These are phyloP conservation scores for Danionella dracula DNA, from an alignment of 2,797 vertebrate genomes.

Conservation along the genomic window DNA sequence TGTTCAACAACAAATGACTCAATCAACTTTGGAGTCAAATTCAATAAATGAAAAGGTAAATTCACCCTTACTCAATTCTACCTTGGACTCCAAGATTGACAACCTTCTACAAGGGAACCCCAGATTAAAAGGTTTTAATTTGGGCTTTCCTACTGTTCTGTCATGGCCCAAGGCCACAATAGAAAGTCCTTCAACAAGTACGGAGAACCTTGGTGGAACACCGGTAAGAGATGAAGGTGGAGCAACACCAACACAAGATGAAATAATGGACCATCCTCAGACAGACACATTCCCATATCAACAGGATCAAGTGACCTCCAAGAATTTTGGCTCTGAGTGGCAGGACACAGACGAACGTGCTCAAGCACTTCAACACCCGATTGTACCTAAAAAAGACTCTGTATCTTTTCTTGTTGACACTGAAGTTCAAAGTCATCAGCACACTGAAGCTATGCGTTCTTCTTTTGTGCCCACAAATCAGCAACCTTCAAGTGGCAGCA, in stretches of 20 bases:
- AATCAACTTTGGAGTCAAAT: constrained; percentile 57
- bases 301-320: neutral
- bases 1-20: constrained; percentile 48
- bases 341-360: constrained; percentile 6
- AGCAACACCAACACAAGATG: constrained; percentile 93
- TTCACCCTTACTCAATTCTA: constrained; percentile 57
- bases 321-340: constrained; percentile 13
- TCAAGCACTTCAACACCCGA: constrained; percentile 1
- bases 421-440: neutral
- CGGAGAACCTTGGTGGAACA: constrained; percentile 86
- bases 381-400: constrained; percentile 7
- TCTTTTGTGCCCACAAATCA: constrained; percentile 1
- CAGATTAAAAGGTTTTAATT: constrained; percentile 79
- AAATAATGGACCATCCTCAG: constrained; percentile 86
- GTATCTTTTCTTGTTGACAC: neutral
- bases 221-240: constrained; percentile 91
- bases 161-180: constrained; percentile 41
- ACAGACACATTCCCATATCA: constrained; percentile 55
- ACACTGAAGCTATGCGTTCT: neutral
- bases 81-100: constrained; percentile 93
- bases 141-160: constrained; percentile 71
- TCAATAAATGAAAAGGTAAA: constrained; percentile 43
- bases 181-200: constrained; percentile 58
- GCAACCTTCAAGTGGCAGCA: constrained; percentile 37
- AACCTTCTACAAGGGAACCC: constrained; percentile 88